Conservation (phyloP, 2,888 invertebrate species). For the Cinara cedri region DNA sequence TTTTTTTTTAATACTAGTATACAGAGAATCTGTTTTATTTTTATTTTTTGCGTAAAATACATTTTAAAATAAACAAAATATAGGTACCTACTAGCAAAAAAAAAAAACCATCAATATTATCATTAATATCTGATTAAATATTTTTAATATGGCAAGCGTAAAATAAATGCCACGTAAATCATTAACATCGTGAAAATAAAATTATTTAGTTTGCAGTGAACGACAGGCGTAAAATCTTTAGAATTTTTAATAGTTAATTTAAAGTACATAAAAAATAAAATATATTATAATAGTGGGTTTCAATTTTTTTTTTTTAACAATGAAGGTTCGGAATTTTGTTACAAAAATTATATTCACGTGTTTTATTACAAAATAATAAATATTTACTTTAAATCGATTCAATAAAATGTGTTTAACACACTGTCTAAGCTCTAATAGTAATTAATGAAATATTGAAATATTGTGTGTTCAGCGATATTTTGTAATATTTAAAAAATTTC, state of each 20-base stretch:
- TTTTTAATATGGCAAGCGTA: neutral
- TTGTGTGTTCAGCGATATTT: neutral
- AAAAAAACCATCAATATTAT: neutral
- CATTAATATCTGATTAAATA: neutral
- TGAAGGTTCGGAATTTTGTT: neutral
- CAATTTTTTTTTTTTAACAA: neutral
- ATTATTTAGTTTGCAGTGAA: neutral
- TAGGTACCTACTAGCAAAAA: no score
- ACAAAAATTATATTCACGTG: no score
- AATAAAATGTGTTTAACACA: no score
- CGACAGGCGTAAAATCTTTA: conserved; percentile 8
- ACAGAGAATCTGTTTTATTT: neutral
- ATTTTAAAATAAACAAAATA: neutral
- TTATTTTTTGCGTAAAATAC: neutral
- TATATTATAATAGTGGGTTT: neutral
- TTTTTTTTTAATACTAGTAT: neutral
- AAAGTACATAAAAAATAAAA: conserved; percentile 2
- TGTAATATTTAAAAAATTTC: neutral
- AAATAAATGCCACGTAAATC: neutral
- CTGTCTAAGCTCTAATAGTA: no score
- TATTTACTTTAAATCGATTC: neutral
- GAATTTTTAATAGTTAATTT: conserved; percentile 4
- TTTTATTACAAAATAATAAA: neutral
- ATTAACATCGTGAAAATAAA: neutral
- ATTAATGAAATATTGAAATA: neutral